Conservation (phyloP, 1,140 invertebrate genomes). For the Lepidostoma basale region DNA sequence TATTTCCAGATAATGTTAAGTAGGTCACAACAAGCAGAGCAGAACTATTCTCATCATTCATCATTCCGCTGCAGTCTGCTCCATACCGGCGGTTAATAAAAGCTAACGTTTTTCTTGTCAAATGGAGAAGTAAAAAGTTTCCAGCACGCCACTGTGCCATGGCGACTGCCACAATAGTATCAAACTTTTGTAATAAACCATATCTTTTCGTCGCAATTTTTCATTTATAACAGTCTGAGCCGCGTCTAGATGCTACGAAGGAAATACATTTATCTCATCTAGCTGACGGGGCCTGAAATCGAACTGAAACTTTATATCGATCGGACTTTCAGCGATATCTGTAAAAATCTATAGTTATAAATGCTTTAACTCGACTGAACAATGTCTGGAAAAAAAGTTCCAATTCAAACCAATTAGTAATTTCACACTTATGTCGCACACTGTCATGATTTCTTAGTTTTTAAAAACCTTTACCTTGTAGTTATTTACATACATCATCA, state of each 20-base stretch:
- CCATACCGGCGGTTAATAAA: constrained; percentile 2
- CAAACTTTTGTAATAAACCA: constrained; percentile 16
- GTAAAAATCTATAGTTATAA: neutral
- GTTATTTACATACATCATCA: too few species aligned
- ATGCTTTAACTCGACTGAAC: too few species aligned
- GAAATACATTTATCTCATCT: neutral
- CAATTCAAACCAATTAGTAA: too few species aligned
- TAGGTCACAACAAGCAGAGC: too few species aligned
- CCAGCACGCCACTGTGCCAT: too few species aligned
- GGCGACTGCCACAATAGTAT: neutral
- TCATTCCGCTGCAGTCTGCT: too few species aligned
- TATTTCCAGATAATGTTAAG: too few species aligned
- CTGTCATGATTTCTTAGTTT: too few species aligned
- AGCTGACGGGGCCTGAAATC: neutral
- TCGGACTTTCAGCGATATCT: neutral
- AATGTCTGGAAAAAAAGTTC: too few species aligned
- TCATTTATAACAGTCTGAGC: neutral
- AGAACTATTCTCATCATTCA: too few species aligned
- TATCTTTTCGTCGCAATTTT: constrained; percentile 10
- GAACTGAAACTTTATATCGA: neutral
- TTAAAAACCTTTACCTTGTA: too few species aligned
- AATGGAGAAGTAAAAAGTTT: neutral
- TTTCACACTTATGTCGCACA: too few species aligned
- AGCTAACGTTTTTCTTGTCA: neutral
- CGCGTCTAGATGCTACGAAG: neutral